Base-by-base conservation (phyloP, 2,888 invertebrate species). In the Machimus atricapillus region DNA sequence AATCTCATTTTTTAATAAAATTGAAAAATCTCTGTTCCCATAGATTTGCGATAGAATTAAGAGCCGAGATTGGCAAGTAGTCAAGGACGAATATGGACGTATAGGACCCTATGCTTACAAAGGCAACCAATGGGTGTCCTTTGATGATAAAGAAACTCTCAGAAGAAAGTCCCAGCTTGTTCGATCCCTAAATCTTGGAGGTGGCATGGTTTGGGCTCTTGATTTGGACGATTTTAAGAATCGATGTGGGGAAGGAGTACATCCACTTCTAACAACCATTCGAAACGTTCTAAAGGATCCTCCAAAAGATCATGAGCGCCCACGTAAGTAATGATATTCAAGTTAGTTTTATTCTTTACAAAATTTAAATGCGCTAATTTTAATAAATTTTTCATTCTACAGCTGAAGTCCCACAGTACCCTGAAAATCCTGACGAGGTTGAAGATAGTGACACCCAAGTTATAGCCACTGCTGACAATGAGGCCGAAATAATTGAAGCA, bases 81-180 rank as follows among this genome's bases (percentile, higher is more conserved):
- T 97, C 0, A 95, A 97, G 90, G 97, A 97, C 91, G 94, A 95
- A 0, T 92, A 95, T 82, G 94, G 95, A 16, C 94, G 97, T 79
- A 96, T 98, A 95, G 98, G 98, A 5, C 98, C 98, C 0, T 97
- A 96, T 90, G 97, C 98, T 0, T 96, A 95, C 90, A 96, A 96
- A 90, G 97, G 95, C 77, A 96, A 96, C 90, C 98, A 98, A 91
- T 98, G 98, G 98, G 97, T 98, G 27, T 96, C 97, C 2, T 98
- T 94, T 90, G 98, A 98, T 91, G 97, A 98, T 90, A 93, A 94
- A 9, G 95, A 95, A 46, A 97, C 96, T 93, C 95, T 98, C 74
- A 94, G 94, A 88, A 94, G 94, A 89, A 98, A 98, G 93, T 96
- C 97, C 0, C 95, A 97, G 90, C 96, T 95, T 90, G 95, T 97